Base-by-base conservation (phyloP, 2,888 invertebrate genomes). In the Rapana venosa region DNA sequence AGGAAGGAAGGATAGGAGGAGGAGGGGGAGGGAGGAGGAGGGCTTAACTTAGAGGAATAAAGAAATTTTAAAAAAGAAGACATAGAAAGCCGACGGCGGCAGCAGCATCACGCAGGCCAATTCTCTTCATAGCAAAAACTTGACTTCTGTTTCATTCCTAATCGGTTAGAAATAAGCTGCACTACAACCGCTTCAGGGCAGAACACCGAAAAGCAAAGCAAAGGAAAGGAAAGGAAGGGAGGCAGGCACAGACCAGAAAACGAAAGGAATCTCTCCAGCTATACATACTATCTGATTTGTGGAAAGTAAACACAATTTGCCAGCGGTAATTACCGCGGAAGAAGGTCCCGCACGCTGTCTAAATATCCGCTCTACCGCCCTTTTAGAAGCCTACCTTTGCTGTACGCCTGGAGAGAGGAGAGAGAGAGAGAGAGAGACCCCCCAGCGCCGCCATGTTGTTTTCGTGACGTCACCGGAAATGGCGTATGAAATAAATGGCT, bases 251-350 rank as follows among this genome's bases (percentile, higher is more conserved):
- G 32, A 56, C n/a, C 47, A n/a, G 81, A 81, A 58, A 81, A 56
- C 30, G 32, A 47, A n/a, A 70, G 89, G 89, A 89, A 74, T 61
- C 84, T 56, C 30, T 36, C 85, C 77, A 30, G 89, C 81, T 85
- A 70, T 89, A 85, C 89, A 89, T 85, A 89, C 89, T 83, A 84
- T 89, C 89, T 89, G 89, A 89, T 89, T 89, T 89, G 85, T 89
- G 85, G 74, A 89, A 89, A 89, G 85, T 89, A 89, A 89, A 89
- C 89, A 89, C 89, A 84, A 89, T 89, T 89, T 85, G 89, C 89
- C 85, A 70, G 36, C 89, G 89, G 89, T 89, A 89, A 89, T 89
- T 89, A 89, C 89, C 32, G 74, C 88, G 89, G 89, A 89, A 89
- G 84, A 56, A 26, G 61, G 83, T 20, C 85, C 84, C 36, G 56